Base-by-base conservation (phyloP, 2,888 invertebrate genomes). In the Timandra comae region DNA sequence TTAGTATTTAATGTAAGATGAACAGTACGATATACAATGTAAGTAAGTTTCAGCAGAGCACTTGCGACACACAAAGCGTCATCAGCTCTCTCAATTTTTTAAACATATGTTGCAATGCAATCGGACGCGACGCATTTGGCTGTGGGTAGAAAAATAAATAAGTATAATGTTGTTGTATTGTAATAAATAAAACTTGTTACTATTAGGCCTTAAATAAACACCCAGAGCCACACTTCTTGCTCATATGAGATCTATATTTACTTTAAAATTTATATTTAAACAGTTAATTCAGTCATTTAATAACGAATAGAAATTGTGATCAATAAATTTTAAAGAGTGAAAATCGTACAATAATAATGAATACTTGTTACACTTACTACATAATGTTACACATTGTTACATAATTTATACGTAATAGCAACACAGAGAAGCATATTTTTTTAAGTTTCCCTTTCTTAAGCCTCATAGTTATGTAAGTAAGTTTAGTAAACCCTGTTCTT, bases 41-140 rank as follows among this genome's bases (percentile, higher is more conserved):
- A 29, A 67, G 42, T 65, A 68, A 72, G 66, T 69, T 73, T 67
- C 52, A 49, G 52, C 59, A 69, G 59, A 76, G 72, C 85, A 85
- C 82, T 77, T 84, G 85, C 85, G 82, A 85, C 85, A 84, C 85
- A 84, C 82, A 79, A 75, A 63, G 63, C 63, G 60, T 61, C 53
- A 56, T 56, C 42, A 54, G 54, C 49, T 60, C 46, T 60, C 47
- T 51, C 46, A 43, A 45, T 44, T 46, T 27, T 45, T 50, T 46
- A 43, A 52, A 44, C 53, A 53, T 53, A 53, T 53, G 29, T 33
- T 23, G 37, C 40, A 38, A 31, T 34, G 56, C 61, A 63, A 16
- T 16, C 61, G 54, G 50, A 59, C 52, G 59, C 59, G 51, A 70
- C 63, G 70, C 72, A 70, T 62, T 70, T 68, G 75, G 73, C 75